These are phyloP conservation scores for Scaptomyza flava DNA, from an alignment of 2,888 invertebrate species.

Conservation along the genomic window DNA sequence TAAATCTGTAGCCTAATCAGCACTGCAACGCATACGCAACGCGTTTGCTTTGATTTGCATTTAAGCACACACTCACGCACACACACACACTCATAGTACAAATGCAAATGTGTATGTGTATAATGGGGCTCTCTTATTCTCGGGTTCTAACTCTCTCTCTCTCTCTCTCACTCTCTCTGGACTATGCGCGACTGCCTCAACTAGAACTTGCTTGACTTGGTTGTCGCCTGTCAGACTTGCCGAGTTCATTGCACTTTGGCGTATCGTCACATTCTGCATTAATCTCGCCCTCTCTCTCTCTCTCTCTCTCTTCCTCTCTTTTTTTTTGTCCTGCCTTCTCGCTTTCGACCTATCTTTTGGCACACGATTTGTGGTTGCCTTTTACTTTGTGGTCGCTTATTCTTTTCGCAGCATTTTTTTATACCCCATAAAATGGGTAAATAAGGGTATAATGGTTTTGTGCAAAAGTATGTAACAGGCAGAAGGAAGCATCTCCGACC, in stretches of 20 bases:
- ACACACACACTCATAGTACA: not conserved
- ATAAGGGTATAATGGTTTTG: too few relatives aligned
- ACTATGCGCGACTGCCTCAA: constrained; percentile 72
- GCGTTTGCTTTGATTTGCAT: constrained; percentile 47
- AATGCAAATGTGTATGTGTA: not conserved
- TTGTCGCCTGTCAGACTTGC: constrained; percentile 25
- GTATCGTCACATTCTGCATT: constrained; percentile 80
- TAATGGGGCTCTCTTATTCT: constrained; percentile 2
- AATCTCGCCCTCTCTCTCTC: constrained; percentile 28
- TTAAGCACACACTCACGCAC: constrained; percentile 12
- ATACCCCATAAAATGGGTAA: too few relatives aligned
- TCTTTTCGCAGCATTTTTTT: too few relatives aligned
- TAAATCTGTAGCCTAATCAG: constrained; percentile 74
- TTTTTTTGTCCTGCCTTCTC: constrained; percentile 8
- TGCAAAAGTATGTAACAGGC: too few relatives aligned
- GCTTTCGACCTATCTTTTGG: constrained; percentile 47
- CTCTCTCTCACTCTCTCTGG: constrained; percentile 23
- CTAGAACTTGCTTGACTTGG: constrained; percentile 79
- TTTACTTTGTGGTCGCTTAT: constrained; percentile 43
- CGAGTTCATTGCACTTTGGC: constrained; percentile 74
- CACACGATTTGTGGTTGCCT: constrained; percentile 56
- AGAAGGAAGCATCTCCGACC: too few relatives aligned
- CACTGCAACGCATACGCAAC: constrained; percentile 38
- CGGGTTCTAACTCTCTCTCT: constrained; percentile 4
- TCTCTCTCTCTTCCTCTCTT: constrained; percentile 15